These are phyloP conservation scores for Cavia aperea DNA, from an alignment of 2,113 vertebrate species.

Conservation along the genomic window DNA sequence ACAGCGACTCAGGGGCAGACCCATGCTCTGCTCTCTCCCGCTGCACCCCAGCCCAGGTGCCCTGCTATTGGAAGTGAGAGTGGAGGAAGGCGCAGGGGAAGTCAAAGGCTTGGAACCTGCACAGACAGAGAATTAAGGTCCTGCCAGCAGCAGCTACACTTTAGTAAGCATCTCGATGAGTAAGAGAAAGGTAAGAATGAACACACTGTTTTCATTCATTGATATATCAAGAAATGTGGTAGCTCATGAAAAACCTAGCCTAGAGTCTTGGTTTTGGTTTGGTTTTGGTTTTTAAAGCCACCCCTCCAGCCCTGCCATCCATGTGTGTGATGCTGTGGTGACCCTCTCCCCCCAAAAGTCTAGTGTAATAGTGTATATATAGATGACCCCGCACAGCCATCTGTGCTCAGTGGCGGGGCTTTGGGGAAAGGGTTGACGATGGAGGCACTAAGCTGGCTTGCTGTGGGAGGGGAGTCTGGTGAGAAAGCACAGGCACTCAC, in stretches of 20 bases:
- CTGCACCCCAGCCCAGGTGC: too few relatives aligned
- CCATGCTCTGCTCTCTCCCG: not conserved
- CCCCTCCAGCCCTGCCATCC: not conserved
- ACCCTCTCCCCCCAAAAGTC: not conserved
- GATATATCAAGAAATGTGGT: constrained; percentile 1
- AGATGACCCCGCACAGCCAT: not conserved
- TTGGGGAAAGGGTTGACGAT: not conserved
- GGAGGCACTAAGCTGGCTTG: not conserved
- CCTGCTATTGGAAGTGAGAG: not conserved
- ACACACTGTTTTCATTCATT: not conserved
- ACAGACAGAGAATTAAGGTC: not conserved
- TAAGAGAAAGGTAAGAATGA: not conserved
- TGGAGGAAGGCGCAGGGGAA: not conserved
- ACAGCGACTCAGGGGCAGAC: not conserved
- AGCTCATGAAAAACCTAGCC: not conserved
- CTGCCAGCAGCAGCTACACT: not conserved
- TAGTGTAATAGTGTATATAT: not conserved
- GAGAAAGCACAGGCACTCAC: not conserved
- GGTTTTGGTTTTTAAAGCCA: not conserved
- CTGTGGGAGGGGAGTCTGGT: not conserved
- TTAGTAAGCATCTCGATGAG: not conserved
- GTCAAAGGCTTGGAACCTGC: not conserved
- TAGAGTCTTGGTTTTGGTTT: not conserved
- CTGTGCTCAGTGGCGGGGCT: too few relatives aligned
- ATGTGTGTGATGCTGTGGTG: not conserved